These are phyloP conservation scores for Hylaeus anthracinus DNA, from an alignment of 1,140 invertebrate genomes.

Conservation along the genomic window DNA sequence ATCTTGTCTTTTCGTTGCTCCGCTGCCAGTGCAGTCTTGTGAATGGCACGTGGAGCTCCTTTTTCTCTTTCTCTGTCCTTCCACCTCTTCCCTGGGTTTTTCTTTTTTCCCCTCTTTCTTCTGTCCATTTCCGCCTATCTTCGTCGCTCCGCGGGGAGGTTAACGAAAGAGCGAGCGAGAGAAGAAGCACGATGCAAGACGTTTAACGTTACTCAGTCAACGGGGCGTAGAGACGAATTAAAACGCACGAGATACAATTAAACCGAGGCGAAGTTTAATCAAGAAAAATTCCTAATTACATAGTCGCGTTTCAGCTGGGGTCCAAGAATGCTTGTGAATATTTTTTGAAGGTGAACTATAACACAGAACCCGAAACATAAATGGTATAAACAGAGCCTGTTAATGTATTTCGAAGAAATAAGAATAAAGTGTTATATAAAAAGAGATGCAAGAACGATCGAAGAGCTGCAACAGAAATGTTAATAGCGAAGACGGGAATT, in stretches of 20 bases:
- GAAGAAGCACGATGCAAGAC: constrained; percentile 53
- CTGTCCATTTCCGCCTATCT: not conserved
- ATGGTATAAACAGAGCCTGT: no score
- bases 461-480: no score
- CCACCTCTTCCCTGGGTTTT: not conserved
- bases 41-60: constrained; percentile 33
- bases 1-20: constrained; percentile 20
- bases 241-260: constrained; percentile 66
- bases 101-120: not conserved
- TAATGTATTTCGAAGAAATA: no score
- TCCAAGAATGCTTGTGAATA: not conserved
- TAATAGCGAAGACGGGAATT: no score
- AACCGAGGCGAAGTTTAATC: constrained; percentile 43
- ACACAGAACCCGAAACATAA: no score
- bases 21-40: constrained; percentile 1
- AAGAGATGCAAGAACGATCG: not conserved
- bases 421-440: not conserved
- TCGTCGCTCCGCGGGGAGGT: not conserved
- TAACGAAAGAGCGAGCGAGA: not conserved
- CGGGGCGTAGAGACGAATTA: constrained; percentile 59
- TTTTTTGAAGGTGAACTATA: no score
- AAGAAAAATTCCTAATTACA: constrained; percentile 29
- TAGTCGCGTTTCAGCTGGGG: no score
- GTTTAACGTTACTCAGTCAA: constrained; percentile 55
- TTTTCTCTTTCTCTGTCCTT: constrained; percentile 22